Conservation (phyloP, 2,888 invertebrate genomes). For the Endotricha flammealis region DNA sequence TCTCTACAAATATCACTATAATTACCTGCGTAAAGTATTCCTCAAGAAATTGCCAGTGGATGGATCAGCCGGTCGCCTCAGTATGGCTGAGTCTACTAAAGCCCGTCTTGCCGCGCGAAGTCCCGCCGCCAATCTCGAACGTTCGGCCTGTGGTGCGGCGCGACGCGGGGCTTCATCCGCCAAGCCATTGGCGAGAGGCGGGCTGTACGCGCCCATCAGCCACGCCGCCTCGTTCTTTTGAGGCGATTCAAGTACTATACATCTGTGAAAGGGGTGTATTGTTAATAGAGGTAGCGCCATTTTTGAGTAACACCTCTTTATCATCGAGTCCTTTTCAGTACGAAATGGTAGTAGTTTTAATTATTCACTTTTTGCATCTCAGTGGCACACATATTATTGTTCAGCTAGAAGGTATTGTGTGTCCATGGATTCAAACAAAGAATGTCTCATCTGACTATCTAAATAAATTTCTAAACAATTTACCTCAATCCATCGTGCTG, state of each 20-base stretch:
- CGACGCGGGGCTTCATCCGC: slow-evolving; percentile 80
- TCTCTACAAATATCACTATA: too few species aligned
- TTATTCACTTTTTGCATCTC: too few species aligned
- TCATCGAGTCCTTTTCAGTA: too few species aligned
- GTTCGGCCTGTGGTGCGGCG: slow-evolving; percentile 90
- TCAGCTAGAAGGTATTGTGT: too few species aligned
- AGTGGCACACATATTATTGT: too few species aligned
- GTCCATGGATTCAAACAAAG: too few species aligned
- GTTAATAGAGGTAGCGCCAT: too few species aligned
- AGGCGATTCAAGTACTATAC: slow-evolving; percentile 94
- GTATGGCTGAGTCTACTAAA: slow-evolving; percentile 88
- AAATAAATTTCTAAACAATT: too few species aligned
- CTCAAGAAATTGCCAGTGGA: slow-evolving; percentile 90
- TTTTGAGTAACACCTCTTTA: too few species aligned
- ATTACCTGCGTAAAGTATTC: slow-evolving; percentile 88
- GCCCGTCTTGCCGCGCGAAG: slow-evolving; percentile 89
- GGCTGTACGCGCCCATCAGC: slow-evolving; percentile 94
- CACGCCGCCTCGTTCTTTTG: slow-evolving; percentile 96
- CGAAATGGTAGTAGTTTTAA: too few species aligned
- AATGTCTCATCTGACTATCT: too few species aligned
- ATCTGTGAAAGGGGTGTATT: too few species aligned
- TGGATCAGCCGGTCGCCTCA: slow-evolving; percentile 88
- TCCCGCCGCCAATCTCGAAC: slow-evolving; percentile 91
- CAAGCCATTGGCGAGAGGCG: slow-evolving; percentile 88
- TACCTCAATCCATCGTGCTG: slow-evolving; percentile 77